Evolutionary conservation across 2,888 invertebrate species (phyloP), one percentile per base, ranked within the genome.

Genomic region (Mythimna vitellina): DNA sequence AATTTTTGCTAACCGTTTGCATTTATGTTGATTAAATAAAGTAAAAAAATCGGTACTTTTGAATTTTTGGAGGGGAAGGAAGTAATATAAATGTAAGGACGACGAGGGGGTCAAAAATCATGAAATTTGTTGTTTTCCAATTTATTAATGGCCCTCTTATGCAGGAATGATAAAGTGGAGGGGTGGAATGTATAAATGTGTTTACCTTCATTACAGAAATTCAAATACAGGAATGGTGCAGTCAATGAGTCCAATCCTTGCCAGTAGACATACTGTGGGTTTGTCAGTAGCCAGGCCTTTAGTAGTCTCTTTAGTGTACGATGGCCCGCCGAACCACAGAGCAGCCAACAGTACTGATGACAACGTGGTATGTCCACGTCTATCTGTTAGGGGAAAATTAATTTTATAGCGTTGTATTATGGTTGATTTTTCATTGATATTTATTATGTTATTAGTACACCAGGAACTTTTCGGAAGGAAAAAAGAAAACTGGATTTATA

Each of bases 351-450:
- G 93, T 99, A 99, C 91, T 99, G 99, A 94, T 99, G 99, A 92
- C 99, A 99, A 25, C 99, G 97, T 0, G 99, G 99, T 88, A 99
- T 99, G 93, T 99, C 99, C 25, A 99, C 99, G 94, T 99, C 99
- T 90, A 99, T 99, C 98, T 99, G 93, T 65, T 89, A 86, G 60
- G 63, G 73, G 68, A 86, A 78, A 74, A 56, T 51, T 4, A 42
- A 49, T 22, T 60, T 42, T 70, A 75, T 14, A n/a, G 0, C 10
- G 60, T 9, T 58, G 25, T n/a, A 0, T 12, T 65, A 73, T 0
- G 9, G 38, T 58, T 65, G 29, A 57, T 2, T 49, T 12, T 58
- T 0, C 25, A 35, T 51, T 51, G 22, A 8, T 60, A 8, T 35
- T 35, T 3, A 5, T 32, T 60, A 49, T 32, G 7, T n/a, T 56